A percentile compares a stretch with the other conserved stretches of the same genome.
phyloP scores from a whole-genome alignment of 2,888 invertebrate species.

The Nesidiocoris tenuis region DNA sequence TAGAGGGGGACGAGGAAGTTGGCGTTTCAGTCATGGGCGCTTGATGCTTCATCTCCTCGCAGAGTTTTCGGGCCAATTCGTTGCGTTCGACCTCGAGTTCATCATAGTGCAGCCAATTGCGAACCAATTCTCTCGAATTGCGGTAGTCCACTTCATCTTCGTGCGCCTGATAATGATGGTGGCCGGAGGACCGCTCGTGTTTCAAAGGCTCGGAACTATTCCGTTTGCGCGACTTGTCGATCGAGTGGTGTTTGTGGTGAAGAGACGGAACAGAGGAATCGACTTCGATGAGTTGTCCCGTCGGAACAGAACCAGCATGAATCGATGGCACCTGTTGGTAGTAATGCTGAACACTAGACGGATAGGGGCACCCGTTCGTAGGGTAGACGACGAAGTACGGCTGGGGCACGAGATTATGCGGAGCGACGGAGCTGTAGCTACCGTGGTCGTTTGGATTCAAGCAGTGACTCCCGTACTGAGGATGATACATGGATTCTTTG shows the following conservation, averaged over 20 bases:
- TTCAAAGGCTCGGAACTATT: slow-evolving; percentile 19
- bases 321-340: slow-evolving; percentile 45
- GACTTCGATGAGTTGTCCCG: slow-evolving; percentile 67
- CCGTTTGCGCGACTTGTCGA: slow-evolving; percentile 25
- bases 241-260: slow-evolving; percentile 7
- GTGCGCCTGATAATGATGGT: neutral
- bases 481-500: slow-evolving; percentile 3
- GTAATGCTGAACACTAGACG: neutral
- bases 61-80: slow-evolving; percentile 21
- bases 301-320: slow-evolving; percentile 59
- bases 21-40: neutral
- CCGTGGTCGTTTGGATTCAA: slow-evolving; percentile 4
- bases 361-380: slow-evolving; percentile 19
- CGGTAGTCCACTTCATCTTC: slow-evolving; percentile 10
- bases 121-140: slow-evolving; percentile 12
- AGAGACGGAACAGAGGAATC: slow-evolving; percentile 54
- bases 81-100: slow-evolving; percentile 16
- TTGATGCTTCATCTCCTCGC: slow-evolving; percentile 22
- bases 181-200: neutral
- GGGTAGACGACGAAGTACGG: slow-evolving; percentile 21
- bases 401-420: neutral
- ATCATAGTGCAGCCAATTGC: slow-evolving; percentile 16
- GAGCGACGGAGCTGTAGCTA: neutral
- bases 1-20: neutral
- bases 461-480: slow-evolving; percentile 9